Percentiles rank a stretch among this genome's conserved stretches.
Conservation (phyloP, 30 jellyfish, hydroid and myxozoan genomes). For the Hydra vulgaris region DNA sequence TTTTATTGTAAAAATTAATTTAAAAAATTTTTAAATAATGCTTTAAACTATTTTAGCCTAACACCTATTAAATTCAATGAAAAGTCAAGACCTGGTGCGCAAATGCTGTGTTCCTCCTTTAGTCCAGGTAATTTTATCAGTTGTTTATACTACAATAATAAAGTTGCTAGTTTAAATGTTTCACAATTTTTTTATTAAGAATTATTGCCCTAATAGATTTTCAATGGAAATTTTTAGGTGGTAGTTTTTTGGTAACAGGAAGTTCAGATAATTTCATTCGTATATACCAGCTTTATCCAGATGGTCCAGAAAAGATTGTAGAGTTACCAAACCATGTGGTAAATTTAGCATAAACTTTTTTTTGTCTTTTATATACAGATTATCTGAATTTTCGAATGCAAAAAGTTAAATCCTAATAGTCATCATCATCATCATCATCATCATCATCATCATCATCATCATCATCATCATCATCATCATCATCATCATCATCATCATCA, state of each 20-base stretch:
- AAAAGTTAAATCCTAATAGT: no score
- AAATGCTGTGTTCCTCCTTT: constrained; percentile 90
- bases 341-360: constrained; percentile 23
- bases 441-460: no score
- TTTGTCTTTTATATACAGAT: neutral
- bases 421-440: no score
- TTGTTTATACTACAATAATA: neutral
- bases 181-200: no score
- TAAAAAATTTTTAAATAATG: no score
- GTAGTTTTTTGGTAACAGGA: constrained; percentile 84
- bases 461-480: constrained; percentile 3
- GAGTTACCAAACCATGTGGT: constrained; percentile 77
- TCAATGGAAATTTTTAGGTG: constrained; percentile 46
- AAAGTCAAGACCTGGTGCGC: constrained; percentile 92
- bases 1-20: no score
- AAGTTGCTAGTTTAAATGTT: no score
- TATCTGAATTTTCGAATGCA: no score
- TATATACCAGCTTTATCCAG: constrained; percentile 80
- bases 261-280: constrained; percentile 81
- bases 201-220: no score
- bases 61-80: constrained; percentile 81
- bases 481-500: no score
- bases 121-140: constrained; percentile 80
- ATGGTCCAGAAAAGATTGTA: constrained; percentile 81
- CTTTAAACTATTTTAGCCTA: constrained; percentile 43